Evolutionary conservation across 2,797 vertebrate species (phyloP), one percentile per base, ranked within the genome.

Genomic region (Sarcoramphus papa): DNA sequence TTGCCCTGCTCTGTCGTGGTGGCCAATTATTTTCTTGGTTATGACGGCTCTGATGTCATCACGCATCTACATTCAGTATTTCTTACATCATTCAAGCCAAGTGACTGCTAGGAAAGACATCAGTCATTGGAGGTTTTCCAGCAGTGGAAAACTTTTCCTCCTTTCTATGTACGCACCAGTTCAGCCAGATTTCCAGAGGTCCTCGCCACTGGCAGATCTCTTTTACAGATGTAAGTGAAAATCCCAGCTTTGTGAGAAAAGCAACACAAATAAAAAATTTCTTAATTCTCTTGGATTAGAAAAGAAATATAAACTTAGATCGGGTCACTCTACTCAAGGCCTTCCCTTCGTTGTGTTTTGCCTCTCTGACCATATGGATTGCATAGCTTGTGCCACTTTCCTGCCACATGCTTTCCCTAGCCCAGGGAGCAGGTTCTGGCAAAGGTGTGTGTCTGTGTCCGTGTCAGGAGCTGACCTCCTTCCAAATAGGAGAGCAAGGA

Each of bases 21-120:
- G 10, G 19, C 43, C 19, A 43, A 23, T 79, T 88, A 35, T 83
- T 80, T 88, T 77, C 22, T 30, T 50, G 31, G 10, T 48, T 62
- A 2, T 41, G 28, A 35, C 56, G 75, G 22, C 25, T 77, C 56
- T 69, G 60, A 37, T 77, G 28, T 37, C 50, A 84, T 68, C 31
- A 48, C 0, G 0, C 19, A 37, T 19, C 18, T 74, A n/a, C 21
- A 18, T 62, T 63, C 18, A 53, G 37, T 65, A 40, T 57, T 88
- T 69, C 50, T 64, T 60, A 15, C 15, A 30, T 57, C 31, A 35
- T 51, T 76, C 27, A 64, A 25, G 16, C 13, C 1, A 8, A 62
- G 4, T 40, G 12, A 54, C 25, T 57, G 6, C 17, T 53, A 31
- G 27, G n/a, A 57, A 87, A 74, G 28, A 16, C 4, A 40, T 43